Percentiles rank a stretch among this genome's conserved stretches.
These are phyloP conservation scores for Apis cerana DNA, from an alignment of 1,140 invertebrate genomes.

Conservation along the genomic window DNA sequence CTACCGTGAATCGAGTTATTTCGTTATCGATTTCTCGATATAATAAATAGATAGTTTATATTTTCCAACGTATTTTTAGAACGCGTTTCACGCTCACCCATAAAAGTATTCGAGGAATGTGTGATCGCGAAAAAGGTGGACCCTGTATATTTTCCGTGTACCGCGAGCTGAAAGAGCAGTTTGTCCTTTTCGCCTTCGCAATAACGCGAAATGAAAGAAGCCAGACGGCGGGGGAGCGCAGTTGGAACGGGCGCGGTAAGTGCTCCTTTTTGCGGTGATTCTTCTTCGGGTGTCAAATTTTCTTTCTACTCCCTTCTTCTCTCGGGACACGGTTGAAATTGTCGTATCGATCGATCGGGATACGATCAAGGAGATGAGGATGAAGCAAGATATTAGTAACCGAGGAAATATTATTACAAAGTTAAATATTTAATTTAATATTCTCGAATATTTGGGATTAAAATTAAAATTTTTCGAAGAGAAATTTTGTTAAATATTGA, in stretches of 20 bases:
- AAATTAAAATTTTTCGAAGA: too few species aligned
- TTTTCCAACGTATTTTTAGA: background rate
- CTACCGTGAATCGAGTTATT: background rate
- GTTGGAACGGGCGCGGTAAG: background rate
- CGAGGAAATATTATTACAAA: background rate
- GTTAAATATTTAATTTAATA: too few species aligned
- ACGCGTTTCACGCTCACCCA: background rate
- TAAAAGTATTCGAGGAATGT: constrained; percentile 18
- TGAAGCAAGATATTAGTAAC: background rate
- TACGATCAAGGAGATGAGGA: too few species aligned
- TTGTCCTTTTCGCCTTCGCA: constrained; percentile 28
- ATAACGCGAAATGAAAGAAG: constrained; percentile 45
- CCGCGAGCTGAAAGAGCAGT: background rate
- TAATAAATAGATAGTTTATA: constrained; percentile 25
- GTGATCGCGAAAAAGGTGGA: constrained; percentile 24
- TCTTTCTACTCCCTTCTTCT: background rate
- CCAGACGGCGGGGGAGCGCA: constrained; percentile 17
- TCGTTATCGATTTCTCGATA: constrained; percentile 13
- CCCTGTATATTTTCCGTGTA: constrained; percentile 50
- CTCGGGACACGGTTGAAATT: background rate
- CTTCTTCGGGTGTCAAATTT: background rate
- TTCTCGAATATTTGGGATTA: too few species aligned
- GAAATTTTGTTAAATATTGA: too few species aligned
- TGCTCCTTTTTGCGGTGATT: background rate
- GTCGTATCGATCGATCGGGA: background rate